Evolutionary conservation across 2,888 invertebrate species (phyloP).

Genomic region (Lycocerus yunnanus): DNA sequence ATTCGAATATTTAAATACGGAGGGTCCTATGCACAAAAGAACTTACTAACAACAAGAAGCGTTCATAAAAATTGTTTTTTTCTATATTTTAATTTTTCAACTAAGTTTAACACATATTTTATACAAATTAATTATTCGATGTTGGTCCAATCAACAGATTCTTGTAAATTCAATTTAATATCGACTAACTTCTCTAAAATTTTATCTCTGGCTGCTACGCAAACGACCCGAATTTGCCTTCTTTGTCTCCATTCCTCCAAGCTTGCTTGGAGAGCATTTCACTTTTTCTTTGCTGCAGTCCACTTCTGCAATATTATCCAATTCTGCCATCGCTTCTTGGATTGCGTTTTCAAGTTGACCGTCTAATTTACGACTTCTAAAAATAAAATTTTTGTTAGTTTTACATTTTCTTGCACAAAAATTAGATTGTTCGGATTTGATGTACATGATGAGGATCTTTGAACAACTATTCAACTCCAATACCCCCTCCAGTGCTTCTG

Average conservation of each 20-base stretch:
- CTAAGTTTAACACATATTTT: conserved; percentile 36
- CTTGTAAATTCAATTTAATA: conserved; percentile 36
- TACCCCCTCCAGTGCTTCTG: too few species aligned
- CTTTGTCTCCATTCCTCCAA: conserved; percentile 33
- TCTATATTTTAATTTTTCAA: conserved; percentile 24
- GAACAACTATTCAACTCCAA: neutral
- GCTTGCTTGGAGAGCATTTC: conserved; percentile 41
- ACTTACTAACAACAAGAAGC: conserved; percentile 46
- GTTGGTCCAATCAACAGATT: conserved; percentile 50
- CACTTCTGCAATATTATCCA: conserved; percentile 70
- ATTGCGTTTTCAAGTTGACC: conserved; percentile 88
- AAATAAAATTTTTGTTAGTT: neutral
- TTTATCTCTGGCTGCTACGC: conserved; percentile 55
- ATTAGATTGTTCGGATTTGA: neutral
- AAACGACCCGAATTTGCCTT: conserved; percentile 54
- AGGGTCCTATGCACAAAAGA: conserved; percentile 29
- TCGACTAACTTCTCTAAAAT: conserved; percentile 16
- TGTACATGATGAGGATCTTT: neutral
- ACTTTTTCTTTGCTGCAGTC: conserved; percentile 43
- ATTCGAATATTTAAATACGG: conserved; percentile 25
- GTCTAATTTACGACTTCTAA: conserved; percentile 91
- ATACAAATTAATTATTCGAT: conserved; percentile 43
- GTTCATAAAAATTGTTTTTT: conserved; percentile 42
- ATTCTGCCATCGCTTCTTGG: conserved; percentile 89
- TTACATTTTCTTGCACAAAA: neutral